Evolutionary conservation across 2,797 vertebrate genomes (phyloP), one percentile per base, ranked within the genome.

Genomic region (Acanthornis magna): DNA sequence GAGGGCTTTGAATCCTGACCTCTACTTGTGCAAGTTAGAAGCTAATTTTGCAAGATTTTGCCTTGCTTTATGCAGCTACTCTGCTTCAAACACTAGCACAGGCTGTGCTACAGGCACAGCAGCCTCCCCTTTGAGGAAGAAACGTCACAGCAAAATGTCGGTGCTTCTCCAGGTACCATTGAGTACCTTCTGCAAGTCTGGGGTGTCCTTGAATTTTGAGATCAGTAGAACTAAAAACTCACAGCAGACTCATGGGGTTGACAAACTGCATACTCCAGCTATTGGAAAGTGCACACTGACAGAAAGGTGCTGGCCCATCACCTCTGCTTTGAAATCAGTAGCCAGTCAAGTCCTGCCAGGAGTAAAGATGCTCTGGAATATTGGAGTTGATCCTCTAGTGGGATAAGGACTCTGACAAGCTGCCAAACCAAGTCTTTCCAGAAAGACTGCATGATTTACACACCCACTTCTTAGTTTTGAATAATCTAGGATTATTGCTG

Each of bases 401-500:
- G 66, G 32, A 43, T 48, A 54, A 87, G 23, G 42, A 77, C 78
- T 89, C 51, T 84, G 73, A 42, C 47, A 89, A 92, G 88, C 30
- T 67, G 67, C 50, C 78, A 85, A 88, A 32, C 38, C 38, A 91
- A 85, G 22, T 66, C 10, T 81, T 73, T 78, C 32, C 85, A 76
- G 74, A 91, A 95, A 93, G 76, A 47, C 57, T 58, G 34, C 55
- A 55, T 89, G 91, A 80, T 91, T 80, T 81, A 83, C 47, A 93
- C 92, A 79, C 93, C 88, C 90, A 89, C 93, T 87, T 81, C 61
- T 77, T 93, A 79, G 62, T 85, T 92, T 90, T 88, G 77, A 93
- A 96, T 91, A 89, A 96, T 91, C 79, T 58, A 84, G 53, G 76
- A 71, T 94, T 93, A 58, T 88, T 84, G 70, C 60, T 92, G 84